Evolutionary conservation across 2,888 invertebrate genomes (phyloP).

Genomic region (Meloe dianella): DNA sequence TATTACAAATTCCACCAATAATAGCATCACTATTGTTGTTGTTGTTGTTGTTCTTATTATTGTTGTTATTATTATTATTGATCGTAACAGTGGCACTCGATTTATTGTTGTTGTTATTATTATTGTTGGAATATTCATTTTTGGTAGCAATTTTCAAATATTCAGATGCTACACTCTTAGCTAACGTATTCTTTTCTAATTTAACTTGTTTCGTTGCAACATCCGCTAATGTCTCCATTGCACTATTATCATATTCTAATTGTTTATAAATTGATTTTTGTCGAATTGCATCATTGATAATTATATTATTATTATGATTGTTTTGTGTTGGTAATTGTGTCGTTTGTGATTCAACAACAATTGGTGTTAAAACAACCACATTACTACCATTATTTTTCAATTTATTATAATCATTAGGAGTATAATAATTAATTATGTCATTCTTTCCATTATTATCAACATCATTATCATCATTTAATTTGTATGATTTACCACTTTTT

Average conservation of each 20-base stretch:
- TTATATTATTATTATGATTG: constrained; percentile 1
- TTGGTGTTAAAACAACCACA: constrained; percentile 21
- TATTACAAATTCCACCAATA: too few relatives aligned
- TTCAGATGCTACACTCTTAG: constrained; percentile 71
- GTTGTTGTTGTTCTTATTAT: constrained; percentile 11
- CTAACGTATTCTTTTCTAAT: constrained; percentile 60
- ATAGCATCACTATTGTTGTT: constrained; percentile 34
- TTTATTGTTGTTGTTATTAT: constrained; percentile 39
- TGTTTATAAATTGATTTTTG: constrained; percentile 21
- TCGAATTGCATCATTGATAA: neutral
- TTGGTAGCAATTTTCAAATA: constrained; percentile 68
- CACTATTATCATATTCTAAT: constrained; percentile 56
- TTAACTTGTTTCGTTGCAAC: constrained; percentile 59
- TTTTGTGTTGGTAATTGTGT: too few relatives aligned
- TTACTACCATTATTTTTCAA: constrained; percentile 30
- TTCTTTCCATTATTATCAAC: constrained; percentile 1
- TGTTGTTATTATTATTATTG: too few relatives aligned
- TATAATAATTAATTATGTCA: constrained; percentile 14
- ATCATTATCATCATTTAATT: constrained; percentile 11
- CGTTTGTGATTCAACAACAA: too few relatives aligned
- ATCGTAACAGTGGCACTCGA: too few relatives aligned
- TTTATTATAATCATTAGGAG: constrained; percentile 16
- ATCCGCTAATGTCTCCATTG: constrained; percentile 60
- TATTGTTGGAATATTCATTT: too few relatives aligned
- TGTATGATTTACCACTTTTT: neutral